Conservation (phyloP, 2,888 invertebrate species). For the Sarcophaga variegata region DNA sequence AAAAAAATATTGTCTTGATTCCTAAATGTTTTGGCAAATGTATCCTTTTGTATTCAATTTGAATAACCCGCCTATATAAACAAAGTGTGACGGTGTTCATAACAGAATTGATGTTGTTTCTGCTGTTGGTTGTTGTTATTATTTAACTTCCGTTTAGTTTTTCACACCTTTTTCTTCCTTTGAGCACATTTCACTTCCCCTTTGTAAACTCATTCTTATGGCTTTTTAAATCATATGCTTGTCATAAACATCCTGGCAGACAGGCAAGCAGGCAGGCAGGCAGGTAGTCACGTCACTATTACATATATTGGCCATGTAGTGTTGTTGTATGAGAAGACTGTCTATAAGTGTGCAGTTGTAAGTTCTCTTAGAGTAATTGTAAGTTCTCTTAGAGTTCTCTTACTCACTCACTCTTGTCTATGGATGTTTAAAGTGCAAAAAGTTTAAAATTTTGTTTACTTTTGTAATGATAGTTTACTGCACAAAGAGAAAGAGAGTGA, state of each 20-base stretch:
- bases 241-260: conserved; percentile 48
- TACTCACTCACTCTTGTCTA: no score
- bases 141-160: conserved; percentile 66
- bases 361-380: neutral
- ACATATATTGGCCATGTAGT: conserved; percentile 24
- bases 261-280: neutral
- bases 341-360: neutral
- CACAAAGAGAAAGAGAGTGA: neutral
- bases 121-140: conserved; percentile 55
- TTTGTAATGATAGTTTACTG: conserved; percentile 62
- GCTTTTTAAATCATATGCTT: neutral
- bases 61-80: neutral
- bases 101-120: conserved; percentile 32
- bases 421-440: conserved; percentile 2
- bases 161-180: conserved; percentile 64
- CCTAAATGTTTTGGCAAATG: neutral
- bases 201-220: neutral
- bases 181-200: neutral
- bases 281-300: neutral
- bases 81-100: conserved; percentile 6
- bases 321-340: neutral
- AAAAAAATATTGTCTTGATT: neutral
- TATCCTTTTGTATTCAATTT: conserved; percentile 8
- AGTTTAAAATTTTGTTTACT: conserved; percentile 66
- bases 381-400: neutral